Base-by-base conservation (phyloP, 2,888 invertebrate species). In the Augochlorella aurata region DNA sequence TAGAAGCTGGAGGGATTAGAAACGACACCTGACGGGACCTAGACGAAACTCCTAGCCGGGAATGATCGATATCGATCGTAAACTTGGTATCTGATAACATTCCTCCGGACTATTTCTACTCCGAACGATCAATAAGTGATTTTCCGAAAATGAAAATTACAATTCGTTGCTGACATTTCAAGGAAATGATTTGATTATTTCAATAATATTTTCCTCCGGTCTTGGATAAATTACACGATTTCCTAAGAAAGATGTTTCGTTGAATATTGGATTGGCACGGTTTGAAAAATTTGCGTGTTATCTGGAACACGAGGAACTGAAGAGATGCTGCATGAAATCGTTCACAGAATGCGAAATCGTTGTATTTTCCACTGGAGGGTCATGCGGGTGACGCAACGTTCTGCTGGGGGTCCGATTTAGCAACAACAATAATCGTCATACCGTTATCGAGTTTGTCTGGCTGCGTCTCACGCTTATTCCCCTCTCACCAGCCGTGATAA, bases 321-420 rank as follows among this genome's bases (percentile, higher is more conserved):
- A 18, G 49, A 45, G n/a, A 65, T 7, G n/a, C n/a, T n/a, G 44
- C 44, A 52, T 54, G 5, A 69, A 9, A 38, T 29, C 21, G 24
- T 18, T 71, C 5, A 65, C n/a, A n/a, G 24, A 67, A 54, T 21
- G 80, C 74, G 77, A 83, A 82, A 88, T 83, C 85, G 14, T 24
- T 67, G 16, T 90, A 89, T 90, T 91, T 89, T 90, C 84, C 85
- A 87, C 81, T 63, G n/a, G 65, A 84, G 83, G 83, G 85, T 90
- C 85, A 87, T 82, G 79, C 70, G 69, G 70, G 67, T 91, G 90
- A 91, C 83, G 91, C 89, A 90, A 91, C 58, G 73, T 87, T 70
- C 82, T 86, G 91, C 90, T 90, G 91, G 91, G 91, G 91, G 91
- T 91, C 90, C 65, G 79, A 87, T 87, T 77, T 79, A 79, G 86